A percentile compares a stretch with the other conserved stretches of the same genome.
Conservation (phyloP, 2,888 invertebrate species). For the Bombylius major region DNA sequence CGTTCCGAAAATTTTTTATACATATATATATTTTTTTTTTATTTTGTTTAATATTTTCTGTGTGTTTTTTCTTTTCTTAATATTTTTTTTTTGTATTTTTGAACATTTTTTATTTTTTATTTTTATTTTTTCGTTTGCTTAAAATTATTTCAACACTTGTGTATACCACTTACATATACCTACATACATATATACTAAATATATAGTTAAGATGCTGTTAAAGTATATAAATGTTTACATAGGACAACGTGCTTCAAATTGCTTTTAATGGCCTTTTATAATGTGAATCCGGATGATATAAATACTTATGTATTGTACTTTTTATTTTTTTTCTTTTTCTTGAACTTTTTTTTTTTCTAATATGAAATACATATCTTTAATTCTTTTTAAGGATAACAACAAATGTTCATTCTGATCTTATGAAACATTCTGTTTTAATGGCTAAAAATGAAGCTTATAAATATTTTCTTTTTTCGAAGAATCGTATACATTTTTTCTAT, state of each 20-base stretch:
- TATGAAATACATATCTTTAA: background rate
- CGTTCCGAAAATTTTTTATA: conserved; percentile 2
- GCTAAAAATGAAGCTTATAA: conserved; percentile 5
- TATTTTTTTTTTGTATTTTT: background rate
- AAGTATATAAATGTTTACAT: conserved; percentile 13
- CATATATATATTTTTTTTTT: background rate
- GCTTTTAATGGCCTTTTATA: conserved; percentile 20
- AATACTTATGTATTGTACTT: background rate
- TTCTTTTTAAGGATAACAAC: background rate
- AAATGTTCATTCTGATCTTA: background rate
- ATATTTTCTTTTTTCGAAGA: conserved; percentile 4
- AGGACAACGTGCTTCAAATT: conserved; percentile 22
- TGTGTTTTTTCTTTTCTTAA: background rate
- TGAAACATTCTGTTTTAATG: conserved; percentile 6
- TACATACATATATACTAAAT: too few relatives aligned
- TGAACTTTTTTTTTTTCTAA: background rate
- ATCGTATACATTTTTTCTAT: background rate
- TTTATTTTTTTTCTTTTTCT: background rate
- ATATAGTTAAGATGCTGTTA: background rate
- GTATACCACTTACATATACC: background rate
- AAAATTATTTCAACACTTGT: background rate
- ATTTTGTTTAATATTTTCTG: background rate
- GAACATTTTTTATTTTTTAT: background rate
- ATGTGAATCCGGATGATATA: conserved; percentile 6
- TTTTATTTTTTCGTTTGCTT: background rate